Evolutionary conservation across 2,113 vertebrate species (phyloP).

Genomic region (Limnothrissa miodon): DNA sequence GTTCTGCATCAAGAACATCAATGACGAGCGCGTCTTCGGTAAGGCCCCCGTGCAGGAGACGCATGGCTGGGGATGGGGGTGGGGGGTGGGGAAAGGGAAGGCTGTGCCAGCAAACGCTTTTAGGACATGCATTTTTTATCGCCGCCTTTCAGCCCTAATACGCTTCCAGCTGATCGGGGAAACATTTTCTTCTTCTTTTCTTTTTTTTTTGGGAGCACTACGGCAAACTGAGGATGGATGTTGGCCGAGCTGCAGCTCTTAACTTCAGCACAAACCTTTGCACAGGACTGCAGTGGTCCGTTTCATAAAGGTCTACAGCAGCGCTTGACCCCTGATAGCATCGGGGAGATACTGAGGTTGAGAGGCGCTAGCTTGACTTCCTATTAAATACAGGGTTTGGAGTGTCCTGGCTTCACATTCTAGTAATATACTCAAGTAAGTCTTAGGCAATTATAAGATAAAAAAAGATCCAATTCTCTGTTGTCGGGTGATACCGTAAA

Average conservation of each 20-base stretch:
- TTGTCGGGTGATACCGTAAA: not conserved
- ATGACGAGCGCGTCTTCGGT: slow-evolving; percentile 92
- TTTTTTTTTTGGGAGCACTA: not conserved
- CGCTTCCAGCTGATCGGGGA: not conserved
- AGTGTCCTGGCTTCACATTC: not conserved
- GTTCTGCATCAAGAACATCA: slow-evolving; percentile 94
- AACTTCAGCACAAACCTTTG: not conserved
- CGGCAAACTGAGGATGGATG: not conserved
- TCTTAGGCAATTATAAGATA: not conserved
- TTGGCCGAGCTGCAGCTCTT: not conserved
- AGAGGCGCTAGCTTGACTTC: not conserved
- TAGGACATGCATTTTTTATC: not conserved
- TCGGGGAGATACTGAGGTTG: no score
- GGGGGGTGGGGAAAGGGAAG: not conserved
- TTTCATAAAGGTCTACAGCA: not conserved
- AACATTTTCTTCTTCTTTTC: no score
- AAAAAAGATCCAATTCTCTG: not conserved
- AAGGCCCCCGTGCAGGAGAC: slow-evolving; percentile 74
- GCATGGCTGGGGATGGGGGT: not conserved
- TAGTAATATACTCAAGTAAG: not conserved
- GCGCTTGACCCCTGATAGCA: not conserved
- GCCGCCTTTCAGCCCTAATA: not conserved
- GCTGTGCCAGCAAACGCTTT: not conserved
- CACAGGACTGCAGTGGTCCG: not conserved
- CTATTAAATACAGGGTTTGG: not conserved